Evolutionary conservation across 2,113 vertebrate genomes (phyloP), one percentile per base, ranked within the genome.

Genomic region (Centropus unirufus): DNA sequence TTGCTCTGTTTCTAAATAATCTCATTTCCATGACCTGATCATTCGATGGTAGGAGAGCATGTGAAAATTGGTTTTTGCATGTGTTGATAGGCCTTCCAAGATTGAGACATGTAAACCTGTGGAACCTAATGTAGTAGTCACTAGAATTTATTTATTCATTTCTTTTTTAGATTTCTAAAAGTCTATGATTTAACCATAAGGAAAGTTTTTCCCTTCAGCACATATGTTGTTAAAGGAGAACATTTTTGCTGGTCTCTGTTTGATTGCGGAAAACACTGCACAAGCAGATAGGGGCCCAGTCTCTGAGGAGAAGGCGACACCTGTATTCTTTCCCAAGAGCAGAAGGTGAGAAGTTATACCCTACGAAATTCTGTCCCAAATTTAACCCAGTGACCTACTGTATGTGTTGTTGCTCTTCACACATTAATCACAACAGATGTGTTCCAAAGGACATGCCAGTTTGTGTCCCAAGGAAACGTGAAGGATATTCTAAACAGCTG

Each of bases 311-410:
- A 67, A 83, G 21, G 27, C 4, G 18, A 36, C 68, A 87, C 57
- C 82, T 94, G 49, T 64, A 75, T 61, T 81, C 64, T 26, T 82
- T 87, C 67, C 62, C 1, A 4, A 52, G 68, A 92, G 83, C 69
- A 96, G 92, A 94, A 95, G 62, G 69, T 90, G 77, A 0, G 2
- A 86, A 89, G 61, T 74, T 74, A n/a, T 7, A 52, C 59, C 68
- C 76, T 61, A 14, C 0, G 0, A 79, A 83, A 86, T 63, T 64
- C 76, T 90, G 73, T 88, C 88, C 88, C 66, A 68, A 10, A 58
- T 95, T 87, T 94, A 94, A 94, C 90, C 90, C 88, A 66, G 72
- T 94, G 85, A 96, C 94, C 92, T 93, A 58, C 64, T 92, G 79
- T 39, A 9, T 58, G 49, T 4, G 0, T 88, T 84, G 69, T 58